A percentile compares a stretch with the other conserved stretches of the same genome.
phyloP scores from a whole-genome alignment of 2,113 vertebrate genomes.

The Phaethornis superciliosus region DNA sequence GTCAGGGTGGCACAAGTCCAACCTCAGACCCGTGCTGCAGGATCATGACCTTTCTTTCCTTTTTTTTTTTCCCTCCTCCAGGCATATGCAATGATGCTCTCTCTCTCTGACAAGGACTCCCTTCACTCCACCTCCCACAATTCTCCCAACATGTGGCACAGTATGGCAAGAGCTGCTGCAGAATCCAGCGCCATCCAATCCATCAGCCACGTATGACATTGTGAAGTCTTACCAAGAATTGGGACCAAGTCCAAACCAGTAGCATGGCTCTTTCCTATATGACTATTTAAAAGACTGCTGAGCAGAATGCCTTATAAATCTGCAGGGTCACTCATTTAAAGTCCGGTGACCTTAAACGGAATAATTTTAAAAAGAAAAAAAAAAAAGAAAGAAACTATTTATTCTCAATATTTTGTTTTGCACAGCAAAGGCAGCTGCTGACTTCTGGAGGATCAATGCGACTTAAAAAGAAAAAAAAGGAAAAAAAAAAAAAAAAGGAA shows the following conservation, averaged over 20 bases:
- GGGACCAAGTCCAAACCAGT: conserved; percentile 83
- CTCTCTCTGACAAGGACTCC: conserved; percentile 94
- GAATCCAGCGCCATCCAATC: conserved; percentile 95
- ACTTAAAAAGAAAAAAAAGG: conserved; percentile 64
- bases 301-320: conserved; percentile 91
- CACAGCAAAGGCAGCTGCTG: conserved; percentile 98
- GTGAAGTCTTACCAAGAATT: conserved; percentile 65
- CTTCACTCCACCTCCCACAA: conserved; percentile 87
- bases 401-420: conserved; percentile 98
- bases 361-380: conserved; percentile 83
- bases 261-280: conserved; percentile 79
- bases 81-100: conserved; percentile 99
- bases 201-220: conserved; percentile 96
- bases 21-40: accelerated
- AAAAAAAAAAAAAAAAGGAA: neutral
- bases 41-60: neutral
- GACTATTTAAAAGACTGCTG: conserved; percentile 87
- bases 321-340: conserved; percentile 84
- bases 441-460: conserved; percentile 83
- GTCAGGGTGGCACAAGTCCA: accelerated
- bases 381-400: conserved; percentile 92
- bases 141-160: conserved; percentile 94
- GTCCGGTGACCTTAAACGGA: conserved; percentile 87
- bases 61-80: conserved; percentile 44
- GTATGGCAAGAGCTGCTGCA: conserved; percentile 89